These are phyloP conservation scores for Odocoileus hemionus DNA, from an alignment of 2,113 vertebrate species.

Conservation along the genomic window DNA sequence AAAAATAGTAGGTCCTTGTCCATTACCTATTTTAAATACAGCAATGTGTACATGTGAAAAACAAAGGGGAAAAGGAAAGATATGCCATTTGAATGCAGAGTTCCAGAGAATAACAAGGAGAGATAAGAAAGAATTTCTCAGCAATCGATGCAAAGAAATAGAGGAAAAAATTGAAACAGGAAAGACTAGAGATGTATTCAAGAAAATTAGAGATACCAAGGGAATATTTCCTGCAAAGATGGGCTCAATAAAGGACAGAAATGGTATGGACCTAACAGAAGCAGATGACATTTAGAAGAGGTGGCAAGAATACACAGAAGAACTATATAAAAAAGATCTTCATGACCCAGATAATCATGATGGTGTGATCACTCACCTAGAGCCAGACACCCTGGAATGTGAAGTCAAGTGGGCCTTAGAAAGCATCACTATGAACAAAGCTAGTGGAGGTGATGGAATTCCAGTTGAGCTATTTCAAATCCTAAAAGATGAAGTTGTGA, in stretches of 20 bases:
- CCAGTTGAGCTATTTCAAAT: neutral
- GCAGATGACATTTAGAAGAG: neutral
- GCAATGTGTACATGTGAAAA: neutral
- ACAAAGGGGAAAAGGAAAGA: neutral
- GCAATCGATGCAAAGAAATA: neutral
- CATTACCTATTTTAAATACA: neutral
- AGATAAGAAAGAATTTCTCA: neutral
- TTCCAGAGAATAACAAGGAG: fast-evolving
- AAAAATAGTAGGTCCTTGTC: neutral
- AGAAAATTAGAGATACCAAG: neutral
- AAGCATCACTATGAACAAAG: neutral
- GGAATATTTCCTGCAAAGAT: neutral
- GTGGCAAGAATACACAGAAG: neutral
- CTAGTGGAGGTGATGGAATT: neutral
- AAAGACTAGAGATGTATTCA: neutral
- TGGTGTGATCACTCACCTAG: neutral
- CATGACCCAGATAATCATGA: neutral
- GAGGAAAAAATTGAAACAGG: neutral
- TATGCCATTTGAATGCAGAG: neutral
- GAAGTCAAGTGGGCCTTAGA: neutral
- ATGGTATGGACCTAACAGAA: neutral
- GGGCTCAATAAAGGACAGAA: neutral
- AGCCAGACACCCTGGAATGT: neutral
- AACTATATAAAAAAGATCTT: neutral
- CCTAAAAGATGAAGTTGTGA: neutral